Evolutionary conservation across 2,797 vertebrate species (phyloP).

Genomic region (Schizothorax lantsangensis): DNA sequence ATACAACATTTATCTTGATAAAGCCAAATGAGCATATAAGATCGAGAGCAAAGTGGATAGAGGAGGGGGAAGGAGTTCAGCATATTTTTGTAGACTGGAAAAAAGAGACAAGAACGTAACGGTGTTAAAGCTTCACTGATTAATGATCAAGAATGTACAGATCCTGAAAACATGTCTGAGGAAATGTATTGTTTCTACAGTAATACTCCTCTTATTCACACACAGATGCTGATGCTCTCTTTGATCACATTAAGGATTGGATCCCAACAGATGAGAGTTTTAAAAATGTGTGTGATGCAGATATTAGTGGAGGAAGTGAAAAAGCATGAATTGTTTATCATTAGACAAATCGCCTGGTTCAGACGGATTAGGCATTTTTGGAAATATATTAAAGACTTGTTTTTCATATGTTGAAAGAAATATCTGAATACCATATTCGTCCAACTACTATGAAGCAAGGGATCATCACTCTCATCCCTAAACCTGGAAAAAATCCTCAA

Average conservation of each 20-base stretch:
- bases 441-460: too few species aligned
- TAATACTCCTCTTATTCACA: background rate
- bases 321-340: too few species aligned
- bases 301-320: too few species aligned
- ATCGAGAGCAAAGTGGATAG: constrained; percentile 26
- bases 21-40: constrained; percentile 29
- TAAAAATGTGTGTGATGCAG: background rate
- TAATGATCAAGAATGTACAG: constrained; percentile 8
- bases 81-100: constrained; percentile 16
- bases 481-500: constrained; percentile 27
- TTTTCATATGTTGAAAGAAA: too few species aligned
- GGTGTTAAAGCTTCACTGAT: constrained; percentile 8
- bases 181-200: background rate
- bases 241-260: background rate
- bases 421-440: too few species aligned
- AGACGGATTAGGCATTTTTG: too few species aligned
- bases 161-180: background rate
- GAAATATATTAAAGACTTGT: too few species aligned
- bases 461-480: too few species aligned
- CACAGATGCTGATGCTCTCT: background rate
- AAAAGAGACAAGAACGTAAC: constrained; percentile 27
- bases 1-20: constrained; percentile 6
- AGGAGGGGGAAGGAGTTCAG: constrained; percentile 6
- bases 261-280: constrained; percentile 3
- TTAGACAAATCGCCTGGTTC: too few species aligned